Evolutionary conservation across 2,888 invertebrate species (phyloP).

Genomic region (Drosophila pseudotalamancana): DNA sequence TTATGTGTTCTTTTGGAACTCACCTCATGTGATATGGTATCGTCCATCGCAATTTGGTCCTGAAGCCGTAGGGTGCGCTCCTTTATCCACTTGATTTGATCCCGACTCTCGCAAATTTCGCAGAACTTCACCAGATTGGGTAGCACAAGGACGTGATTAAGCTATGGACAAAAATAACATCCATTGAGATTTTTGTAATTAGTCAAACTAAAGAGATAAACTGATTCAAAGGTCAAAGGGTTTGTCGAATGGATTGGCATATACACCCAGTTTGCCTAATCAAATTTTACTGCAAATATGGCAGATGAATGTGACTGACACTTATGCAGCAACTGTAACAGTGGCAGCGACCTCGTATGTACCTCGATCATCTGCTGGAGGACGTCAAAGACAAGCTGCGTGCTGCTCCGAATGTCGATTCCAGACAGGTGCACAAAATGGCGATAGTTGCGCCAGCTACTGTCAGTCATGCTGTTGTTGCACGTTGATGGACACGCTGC

Average conservation of each 20-base stretch:
- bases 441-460: conserved; percentile 80
- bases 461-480: conserved; percentile 59
- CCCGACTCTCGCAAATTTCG: conserved; percentile 90
- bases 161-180: conserved; percentile 57
- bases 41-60: conserved; percentile 89
- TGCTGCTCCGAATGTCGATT: conserved; percentile 95
- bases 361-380: conserved; percentile 89
- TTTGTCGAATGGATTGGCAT: conserved; percentile 36
- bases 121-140: conserved; percentile 89
- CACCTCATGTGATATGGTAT: conserved; percentile 90
- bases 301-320: conserved; percentile 15
- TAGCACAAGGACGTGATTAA: conserved; percentile 86
- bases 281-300: conserved; percentile 48
- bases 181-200: conserved; percentile 41
- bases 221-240: conserved; percentile 39
- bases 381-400: conserved; percentile 95
- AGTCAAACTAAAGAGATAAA: conserved; percentile 29
- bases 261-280: conserved; percentile 38
- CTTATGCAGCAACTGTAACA: conserved; percentile 4
- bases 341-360: conserved; percentile 29
- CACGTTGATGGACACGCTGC: conserved; percentile 6
- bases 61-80: conserved; percentile 88
- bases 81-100: conserved; percentile 92
- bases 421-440: conserved; percentile 86
- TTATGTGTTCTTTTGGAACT: background rate